Conservation (phyloP, 2,113 vertebrate genomes). For the Phasianus colchicus region DNA sequence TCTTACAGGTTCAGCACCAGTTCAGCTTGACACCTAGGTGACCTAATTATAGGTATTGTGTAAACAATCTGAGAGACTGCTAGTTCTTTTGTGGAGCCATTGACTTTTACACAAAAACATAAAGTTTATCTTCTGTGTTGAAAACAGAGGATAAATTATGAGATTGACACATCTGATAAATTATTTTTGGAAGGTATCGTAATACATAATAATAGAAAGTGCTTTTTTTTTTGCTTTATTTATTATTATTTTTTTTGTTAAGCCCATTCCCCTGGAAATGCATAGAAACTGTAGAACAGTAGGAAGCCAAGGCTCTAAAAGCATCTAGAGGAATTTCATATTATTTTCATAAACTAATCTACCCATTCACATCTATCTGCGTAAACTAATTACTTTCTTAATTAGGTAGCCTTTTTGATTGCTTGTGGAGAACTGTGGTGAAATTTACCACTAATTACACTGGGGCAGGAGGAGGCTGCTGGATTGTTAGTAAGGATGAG, state of each 20-base stretch:
- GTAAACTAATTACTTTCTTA: slow-evolving; percentile 73
- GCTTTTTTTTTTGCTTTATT: neutral
- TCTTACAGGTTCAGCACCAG: neutral
- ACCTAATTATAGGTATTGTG: neutral
- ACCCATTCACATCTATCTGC: slow-evolving; percentile 53
- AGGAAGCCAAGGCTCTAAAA: slow-evolving; percentile 47
- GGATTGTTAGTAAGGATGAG: slow-evolving; percentile 48
- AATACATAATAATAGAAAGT: neutral
- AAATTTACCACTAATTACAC: slow-evolving; percentile 61
- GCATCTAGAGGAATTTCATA: slow-evolving; percentile 45
- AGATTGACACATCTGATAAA: neutral
- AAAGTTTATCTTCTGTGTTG: neutral
- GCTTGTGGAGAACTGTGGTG: slow-evolving; percentile 58
- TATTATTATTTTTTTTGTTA: neutral
- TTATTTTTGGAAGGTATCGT: neutral
- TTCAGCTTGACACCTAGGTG: neutral
- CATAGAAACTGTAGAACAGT: slow-evolving; percentile 3
- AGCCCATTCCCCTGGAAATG: neutral
- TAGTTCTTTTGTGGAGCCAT: neutral
- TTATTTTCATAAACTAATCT: slow-evolving; percentile 68
- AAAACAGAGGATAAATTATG: neutral
- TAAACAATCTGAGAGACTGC: neutral
- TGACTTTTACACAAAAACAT: neutral
- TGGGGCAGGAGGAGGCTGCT: slow-evolving; percentile 35
- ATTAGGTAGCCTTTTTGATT: slow-evolving; percentile 69